Conservation (phyloP, 2,888 invertebrate genomes). For the Lycocerus yunnanus region DNA sequence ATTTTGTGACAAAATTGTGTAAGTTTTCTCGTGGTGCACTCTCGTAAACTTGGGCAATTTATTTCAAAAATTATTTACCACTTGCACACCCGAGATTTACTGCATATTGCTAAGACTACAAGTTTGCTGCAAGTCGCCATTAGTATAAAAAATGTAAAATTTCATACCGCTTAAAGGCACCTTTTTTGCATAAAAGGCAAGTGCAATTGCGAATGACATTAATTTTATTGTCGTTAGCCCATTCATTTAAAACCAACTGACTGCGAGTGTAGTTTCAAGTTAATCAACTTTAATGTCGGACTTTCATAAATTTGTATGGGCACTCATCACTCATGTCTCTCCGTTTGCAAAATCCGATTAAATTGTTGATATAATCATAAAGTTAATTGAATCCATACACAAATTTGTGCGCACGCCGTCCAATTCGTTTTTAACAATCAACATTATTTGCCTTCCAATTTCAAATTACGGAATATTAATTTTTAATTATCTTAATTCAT, state of each 20-base stretch:
- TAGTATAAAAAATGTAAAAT: background rate
- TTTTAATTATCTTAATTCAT: background rate
- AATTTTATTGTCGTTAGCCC: background rate
- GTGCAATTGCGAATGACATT: background rate
- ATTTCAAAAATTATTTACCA: slow-evolving; percentile 6
- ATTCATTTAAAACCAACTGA: background rate
- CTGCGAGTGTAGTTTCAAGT: background rate
- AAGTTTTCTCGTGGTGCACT: slow-evolving; percentile 19
- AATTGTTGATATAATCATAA: slow-evolving; percentile 22
- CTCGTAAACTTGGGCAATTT: slow-evolving; percentile 12
- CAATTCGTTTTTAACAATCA: background rate
- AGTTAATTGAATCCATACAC: slow-evolving; percentile 20
- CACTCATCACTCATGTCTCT: slow-evolving; percentile 13
- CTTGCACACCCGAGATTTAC: slow-evolving; percentile 2
- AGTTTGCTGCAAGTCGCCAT: background rate
- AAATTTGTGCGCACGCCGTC: background rate
- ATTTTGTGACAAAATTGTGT: slow-evolving; percentile 34
- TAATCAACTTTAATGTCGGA: background rate
- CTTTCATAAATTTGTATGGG: slow-evolving; percentile 25
- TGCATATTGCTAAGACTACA: background rate
- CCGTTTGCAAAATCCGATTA: slow-evolving; percentile 26
- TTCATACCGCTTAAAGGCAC: background rate
- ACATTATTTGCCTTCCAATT: background rate
- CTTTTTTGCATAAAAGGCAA: background rate
- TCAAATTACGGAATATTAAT: background rate